Base-by-base conservation (phyloP, 1,140 invertebrate species). In the Zaprionus nigranus region DNA sequence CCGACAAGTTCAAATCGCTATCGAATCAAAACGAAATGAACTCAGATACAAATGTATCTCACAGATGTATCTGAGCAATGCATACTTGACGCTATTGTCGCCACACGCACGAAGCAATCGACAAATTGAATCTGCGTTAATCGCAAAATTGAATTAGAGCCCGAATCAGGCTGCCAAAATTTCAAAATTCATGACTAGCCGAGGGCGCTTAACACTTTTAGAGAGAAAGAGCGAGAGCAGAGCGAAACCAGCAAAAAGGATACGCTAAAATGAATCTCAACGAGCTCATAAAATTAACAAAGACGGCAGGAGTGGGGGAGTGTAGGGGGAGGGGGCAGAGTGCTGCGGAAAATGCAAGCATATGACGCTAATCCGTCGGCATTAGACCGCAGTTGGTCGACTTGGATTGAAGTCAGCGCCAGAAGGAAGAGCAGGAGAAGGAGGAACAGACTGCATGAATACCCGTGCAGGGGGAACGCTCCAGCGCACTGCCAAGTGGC, bases 341-440 rank as follows among this genome's bases (percentile, higher is more conserved):
- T 36, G 65, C 57, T 46, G 40, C 60, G 66, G 82, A 90, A 92
- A 92, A 92, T 92, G 81, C 87, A 92, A 92, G 82, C 91, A 92
- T 92, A 92, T 92, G 91, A 92, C 91, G 81, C 83, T 92, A 92
- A 92, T 92, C 91, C 84, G 54, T 6, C 56, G 84, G 86, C 80
- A 81, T 86, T 82, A 86, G 84, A 92, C 88, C 87, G 76, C 91
- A 92, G 79, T 78, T 87, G 81, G 78, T 79, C 57, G 65, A 70
- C 49, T 61, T 78, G 74, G 64, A 69, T 24, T 30, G 38, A 43
- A 30, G 54, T 38, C 6, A 22, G 15, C 15, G 22, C 24, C n/a
- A 46, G 61, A 40, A 51, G 22, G 64, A 24, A 28, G 30, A 34
- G 61, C 28, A 30, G 7, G 6, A 4, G 49, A 13, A 59, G 24